These are phyloP conservation scores for Polypedilum vanderplanki DNA, from an alignment of 1,140 invertebrate genomes.

Conservation along the genomic window DNA sequence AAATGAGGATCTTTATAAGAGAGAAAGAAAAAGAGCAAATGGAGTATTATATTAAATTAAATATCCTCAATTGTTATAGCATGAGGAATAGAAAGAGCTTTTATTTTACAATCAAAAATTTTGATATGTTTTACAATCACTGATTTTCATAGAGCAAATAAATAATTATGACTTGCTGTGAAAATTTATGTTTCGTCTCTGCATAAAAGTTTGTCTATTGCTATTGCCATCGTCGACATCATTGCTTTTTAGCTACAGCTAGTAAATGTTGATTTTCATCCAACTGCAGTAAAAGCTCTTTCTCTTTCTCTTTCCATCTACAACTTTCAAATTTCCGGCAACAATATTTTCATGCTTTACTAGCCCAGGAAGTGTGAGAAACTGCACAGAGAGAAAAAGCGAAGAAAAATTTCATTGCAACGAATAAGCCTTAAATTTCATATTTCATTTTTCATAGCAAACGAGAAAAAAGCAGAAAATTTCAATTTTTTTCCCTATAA, in stretches of 20 bases:
- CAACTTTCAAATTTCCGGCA: conserved; percentile 17
- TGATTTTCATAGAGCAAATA: background rate
- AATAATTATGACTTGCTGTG: conserved; percentile 1
- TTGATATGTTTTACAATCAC: background rate
- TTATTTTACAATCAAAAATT: background rate
- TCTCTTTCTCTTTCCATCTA: background rate
- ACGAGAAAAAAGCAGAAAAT: too few relatives aligned
- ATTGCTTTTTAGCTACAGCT: background rate
- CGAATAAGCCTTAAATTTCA: background rate
- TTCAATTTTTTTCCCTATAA: background rate
- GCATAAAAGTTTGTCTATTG: background rate
- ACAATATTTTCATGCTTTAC: background rate
- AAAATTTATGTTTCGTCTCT: background rate
- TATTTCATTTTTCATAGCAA: background rate
- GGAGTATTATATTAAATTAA: conserved; percentile 14
- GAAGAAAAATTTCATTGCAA: background rate
- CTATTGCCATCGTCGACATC: too few relatives aligned
- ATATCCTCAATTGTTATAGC: background rate
- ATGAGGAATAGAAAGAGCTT: background rate
- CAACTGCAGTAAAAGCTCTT: background rate
- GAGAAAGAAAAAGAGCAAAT: background rate
- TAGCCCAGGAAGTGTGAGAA: background rate
- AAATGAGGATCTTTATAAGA: background rate
- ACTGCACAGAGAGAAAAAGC: background rate
- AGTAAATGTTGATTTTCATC: background rate